phyloP scores from a whole-genome alignment of 2,888 invertebrate species.

The Cataglyphis rosenhaueri region DNA sequence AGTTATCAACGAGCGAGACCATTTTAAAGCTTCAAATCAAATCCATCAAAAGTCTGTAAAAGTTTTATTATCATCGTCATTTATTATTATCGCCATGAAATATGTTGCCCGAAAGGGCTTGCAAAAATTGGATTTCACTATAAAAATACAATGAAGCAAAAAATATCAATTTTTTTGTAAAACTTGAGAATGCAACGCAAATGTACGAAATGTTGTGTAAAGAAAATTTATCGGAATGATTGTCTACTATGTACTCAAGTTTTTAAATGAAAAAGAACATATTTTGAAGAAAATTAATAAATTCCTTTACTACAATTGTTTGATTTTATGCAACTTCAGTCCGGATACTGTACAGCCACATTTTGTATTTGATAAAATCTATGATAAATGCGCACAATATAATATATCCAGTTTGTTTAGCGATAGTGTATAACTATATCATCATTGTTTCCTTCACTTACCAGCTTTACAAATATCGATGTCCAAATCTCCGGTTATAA shows the following conservation, averaged over 20 bases:
- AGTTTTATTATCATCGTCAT: neutral
- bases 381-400: neutral
- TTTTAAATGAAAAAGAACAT: neutral
- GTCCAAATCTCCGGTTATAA: conserved; percentile 91
- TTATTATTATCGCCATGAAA: neutral
- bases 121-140: neutral
- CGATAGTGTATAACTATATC: neutral
- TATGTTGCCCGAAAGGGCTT: neutral
- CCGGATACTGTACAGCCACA: no score
- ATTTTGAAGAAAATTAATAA: no score
- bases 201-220: neutral
- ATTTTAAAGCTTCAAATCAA: neutral
- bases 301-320: no score
- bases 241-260: neutral
- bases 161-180: neutral
- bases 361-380: neutral
- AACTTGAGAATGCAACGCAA: neutral
- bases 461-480: conserved; percentile 96
- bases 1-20: neutral
- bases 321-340: no score
- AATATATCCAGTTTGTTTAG: neutral
- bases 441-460: conserved; percentile 79
- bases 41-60: neutral
- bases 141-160: neutral
- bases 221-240: neutral